A percentile compares a stretch with the other conserved stretches of the same genome.
These are phyloP conservation scores for Pollachius pollachius DNA, from an alignment of 2,113 vertebrate genomes.

Conservation along the genomic window DNA sequence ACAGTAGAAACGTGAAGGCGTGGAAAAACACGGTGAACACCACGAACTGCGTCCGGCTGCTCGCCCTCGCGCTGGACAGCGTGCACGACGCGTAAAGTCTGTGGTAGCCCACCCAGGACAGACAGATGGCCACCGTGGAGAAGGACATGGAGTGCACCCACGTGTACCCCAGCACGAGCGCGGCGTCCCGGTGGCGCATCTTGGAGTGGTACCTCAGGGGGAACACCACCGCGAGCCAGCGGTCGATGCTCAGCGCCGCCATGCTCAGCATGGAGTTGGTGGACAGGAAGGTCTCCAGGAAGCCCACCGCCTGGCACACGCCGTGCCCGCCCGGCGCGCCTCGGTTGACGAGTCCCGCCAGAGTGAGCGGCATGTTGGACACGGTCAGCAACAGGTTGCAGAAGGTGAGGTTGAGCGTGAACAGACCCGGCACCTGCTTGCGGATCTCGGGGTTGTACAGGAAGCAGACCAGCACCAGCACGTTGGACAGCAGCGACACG, in stretches of 20 bases:
- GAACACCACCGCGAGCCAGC: conserved; percentile 96
- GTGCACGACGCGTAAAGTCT: conserved; percentile 94
- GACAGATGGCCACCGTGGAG: conserved; percentile 83
- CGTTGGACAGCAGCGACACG: conserved; percentile 95
- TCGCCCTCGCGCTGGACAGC: conserved; percentile 75
- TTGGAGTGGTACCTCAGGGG: conserved; percentile 94
- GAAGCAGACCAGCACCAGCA: conserved; percentile 96
- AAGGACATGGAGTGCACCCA: conserved; percentile 92
- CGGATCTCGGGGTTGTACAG: conserved; percentile 91
- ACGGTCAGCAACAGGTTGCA: conserved; percentile 95
- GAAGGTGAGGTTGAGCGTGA: conserved; percentile 97
- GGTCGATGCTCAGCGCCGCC: conserved; percentile 96
- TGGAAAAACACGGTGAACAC: conserved; percentile 91
- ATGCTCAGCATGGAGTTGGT: conserved; percentile 97
- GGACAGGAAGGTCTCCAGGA: conserved; percentile 95
- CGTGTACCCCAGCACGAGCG: conserved; percentile 89
- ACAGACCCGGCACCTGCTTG: conserved; percentile 91
- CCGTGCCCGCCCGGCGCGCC: conserved; percentile 82
- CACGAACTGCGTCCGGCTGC: conserved; percentile 83
- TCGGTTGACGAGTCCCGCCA: conserved; percentile 85
- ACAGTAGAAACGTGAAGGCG: conserved; percentile 89
- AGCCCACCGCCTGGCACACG: conserved; percentile 85
- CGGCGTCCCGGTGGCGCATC: conserved; percentile 91
- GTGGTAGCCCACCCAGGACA: conserved; percentile 95
- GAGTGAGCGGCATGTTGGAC: conserved; percentile 93